These are phyloP conservation scores for Rotaria macrura DNA, from an alignment of 2,888 invertebrate genomes.

Conservation along the genomic window DNA sequence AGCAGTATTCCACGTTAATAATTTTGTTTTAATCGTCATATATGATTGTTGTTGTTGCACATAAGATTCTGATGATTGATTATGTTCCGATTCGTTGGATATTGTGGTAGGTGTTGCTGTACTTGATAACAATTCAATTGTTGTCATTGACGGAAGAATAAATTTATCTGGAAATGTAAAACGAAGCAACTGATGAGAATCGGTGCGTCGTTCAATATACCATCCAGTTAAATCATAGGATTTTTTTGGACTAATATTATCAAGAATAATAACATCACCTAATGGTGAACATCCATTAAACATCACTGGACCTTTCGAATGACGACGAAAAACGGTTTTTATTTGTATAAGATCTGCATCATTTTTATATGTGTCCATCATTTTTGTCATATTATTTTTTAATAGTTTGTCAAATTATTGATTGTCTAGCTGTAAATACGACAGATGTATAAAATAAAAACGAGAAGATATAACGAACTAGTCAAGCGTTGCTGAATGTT, in stretches of 20 bases:
- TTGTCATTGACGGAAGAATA: background rate
- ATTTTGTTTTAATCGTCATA: background rate
- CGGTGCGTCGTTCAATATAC: background rate
- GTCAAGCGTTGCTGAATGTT: background rate
- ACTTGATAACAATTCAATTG: background rate
- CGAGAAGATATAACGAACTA: background rate
- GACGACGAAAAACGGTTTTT: background rate
- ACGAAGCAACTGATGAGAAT: background rate
- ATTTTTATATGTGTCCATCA: background rate
- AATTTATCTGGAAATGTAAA: background rate
- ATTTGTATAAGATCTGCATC: background rate
- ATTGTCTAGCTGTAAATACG: background rate
- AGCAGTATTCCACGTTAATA: background rate
- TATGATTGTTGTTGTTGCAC: background rate
- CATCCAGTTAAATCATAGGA: background rate
- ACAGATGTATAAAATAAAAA: background rate
- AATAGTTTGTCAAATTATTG: background rate
- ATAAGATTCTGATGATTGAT: background rate
- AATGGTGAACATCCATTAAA: background rate
- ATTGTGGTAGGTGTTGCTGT: background rate
- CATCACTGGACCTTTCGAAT: constrained; percentile 8
- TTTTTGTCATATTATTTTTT: background rate
- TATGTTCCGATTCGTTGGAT: background rate
- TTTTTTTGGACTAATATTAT: constrained; percentile 9
- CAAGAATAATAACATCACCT: constrained; percentile 6